Evolutionary conservation across 2,888 invertebrate species (phyloP), one percentile per base, ranked within the genome.

Genomic region (Gymnoscelis rufifasciata): DNA sequence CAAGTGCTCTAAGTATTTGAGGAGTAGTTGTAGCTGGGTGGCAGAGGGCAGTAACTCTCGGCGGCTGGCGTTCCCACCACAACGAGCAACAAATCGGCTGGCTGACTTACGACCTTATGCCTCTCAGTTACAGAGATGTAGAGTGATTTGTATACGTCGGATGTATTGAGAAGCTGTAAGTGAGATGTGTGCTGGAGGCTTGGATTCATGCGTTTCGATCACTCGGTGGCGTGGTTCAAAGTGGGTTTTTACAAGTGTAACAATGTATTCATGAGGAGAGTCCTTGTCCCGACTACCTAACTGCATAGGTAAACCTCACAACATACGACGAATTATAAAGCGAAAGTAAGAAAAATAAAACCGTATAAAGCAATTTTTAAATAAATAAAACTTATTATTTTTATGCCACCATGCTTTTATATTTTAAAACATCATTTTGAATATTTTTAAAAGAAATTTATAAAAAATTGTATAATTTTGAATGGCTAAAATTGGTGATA

Each of bases 161-260:
- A 83, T 83, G 83, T 84, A 78, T 81, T 78, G 83, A 84, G 80
- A 87, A 88, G 87, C 87, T 87, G 84, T 82, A 72, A 75, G 86
- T 87, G 86, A 84, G 80, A 83, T 88, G 86, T 86, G 84, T 83
- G 83, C 84, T 83, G 80, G 84, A 84, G 84, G 83, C 83, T 83
- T 78, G 78, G 83, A 80, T 79, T 79, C 87, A 87, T 87, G 86
- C 87, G 86, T 73, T 78, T 86, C 84, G 75, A 83, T 88, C 87
- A 88, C 88, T 87, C 88, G 88, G 88, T 88, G 88, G 88, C 88
- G 87, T 88, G 88, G 87, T 84, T 78, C 78, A 74, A 78, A 78
- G 79, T 77, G 75, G 74, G 74, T 67, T 76, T 80, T 76, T 81
- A 84, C 81, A 81, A 78, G 84, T 86, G 83, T 83, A 64, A 62